Conservation (phyloP, 2,113 vertebrate species). For the Tretioscincus oriximinensis region DNA sequence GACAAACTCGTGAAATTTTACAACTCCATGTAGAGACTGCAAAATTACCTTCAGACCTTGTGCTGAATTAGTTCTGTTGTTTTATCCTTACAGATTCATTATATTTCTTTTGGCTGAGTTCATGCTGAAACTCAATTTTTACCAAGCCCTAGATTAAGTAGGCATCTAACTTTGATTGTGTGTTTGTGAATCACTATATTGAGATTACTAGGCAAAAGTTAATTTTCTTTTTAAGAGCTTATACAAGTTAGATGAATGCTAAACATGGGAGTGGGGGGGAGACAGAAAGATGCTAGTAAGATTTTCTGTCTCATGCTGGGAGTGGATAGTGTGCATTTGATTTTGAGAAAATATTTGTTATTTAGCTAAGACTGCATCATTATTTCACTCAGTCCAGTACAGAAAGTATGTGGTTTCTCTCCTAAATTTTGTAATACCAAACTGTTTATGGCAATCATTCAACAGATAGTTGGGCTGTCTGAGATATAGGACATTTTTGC, state of each 20-base stretch:
- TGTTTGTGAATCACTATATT: background rate
- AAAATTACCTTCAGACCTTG: conserved; percentile 18
- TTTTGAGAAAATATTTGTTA: no score
- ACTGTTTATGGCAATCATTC: background rate
- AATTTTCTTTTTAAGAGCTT: background rate
- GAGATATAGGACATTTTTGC: background rate
- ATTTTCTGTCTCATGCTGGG: no score
- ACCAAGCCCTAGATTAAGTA: conserved; percentile 20
- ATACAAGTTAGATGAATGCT: background rate
- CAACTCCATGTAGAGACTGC: background rate
- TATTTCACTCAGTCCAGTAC: no score
- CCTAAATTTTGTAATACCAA: background rate
- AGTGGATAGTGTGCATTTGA: no score
- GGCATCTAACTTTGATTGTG: background rate
- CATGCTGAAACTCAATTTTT: conserved; percentile 17
- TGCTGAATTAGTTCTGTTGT: conserved; percentile 10
- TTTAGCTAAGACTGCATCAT: no score
- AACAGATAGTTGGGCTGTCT: background rate
- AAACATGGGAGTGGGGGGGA: background rate
- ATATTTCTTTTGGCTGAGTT: conserved; percentile 20
- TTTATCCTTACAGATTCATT: conserved; percentile 26
- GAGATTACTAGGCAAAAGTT: background rate
- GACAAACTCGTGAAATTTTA: conserved; percentile 27
- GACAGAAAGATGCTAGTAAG: no score
- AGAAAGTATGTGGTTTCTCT: no score